Evolutionary conservation across 2,888 invertebrate genomes (phyloP), one percentile per base, ranked within the genome.

Genomic region (Allygus modestus): DNA sequence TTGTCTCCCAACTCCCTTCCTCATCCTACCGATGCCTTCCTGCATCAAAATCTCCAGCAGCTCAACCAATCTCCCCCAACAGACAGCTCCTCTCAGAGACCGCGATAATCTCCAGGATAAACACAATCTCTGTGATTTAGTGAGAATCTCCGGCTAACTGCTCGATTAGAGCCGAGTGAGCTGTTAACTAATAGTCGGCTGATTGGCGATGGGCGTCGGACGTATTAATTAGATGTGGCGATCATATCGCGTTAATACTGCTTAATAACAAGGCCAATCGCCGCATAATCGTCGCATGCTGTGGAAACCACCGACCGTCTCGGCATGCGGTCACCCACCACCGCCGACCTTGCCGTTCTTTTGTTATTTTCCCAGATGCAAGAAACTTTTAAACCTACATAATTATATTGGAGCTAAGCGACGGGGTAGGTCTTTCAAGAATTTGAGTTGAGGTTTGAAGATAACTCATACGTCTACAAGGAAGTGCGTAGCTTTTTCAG

Each of bases 121-220:
- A 65, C 65, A 65, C 65, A 28, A 58, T 58, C 51, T 51, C 15
- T 15, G 51, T 15, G n/a, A n/a, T n/a, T n/a, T n/a, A n/a, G n/a
- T n/a, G n/a, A n/a, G 51, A 51, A 58, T 58, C 65, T 65, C 65
- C 65, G 28, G 54, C 23, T 12, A 37, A 20, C 61, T 23, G 69
- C 15, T 33, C 33, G 69, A 69, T 69, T 33, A 41, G 33, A 33
- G 41, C 69, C 20, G 31, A 71, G 71, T 71, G 71, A 71, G 71
- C 71, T 71, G 71, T 71, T 71, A 71, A 41, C 37, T 71, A 71
- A 71, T 41, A 71, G 71, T n/a, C 69, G 71, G 71, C 23, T 17
- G 69, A 61, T 69, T 17, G 20, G 61, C 61, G 23, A 61, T 28
- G 61, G 61, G 33, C 41, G 37, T 41, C 69, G 69, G 69, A 69